Percentiles rank a stretch among this genome's conserved stretches.
phyloP scores from a whole-genome alignment of 2,888 invertebrate species.

The Caenorhabditis japonica region DNA sequence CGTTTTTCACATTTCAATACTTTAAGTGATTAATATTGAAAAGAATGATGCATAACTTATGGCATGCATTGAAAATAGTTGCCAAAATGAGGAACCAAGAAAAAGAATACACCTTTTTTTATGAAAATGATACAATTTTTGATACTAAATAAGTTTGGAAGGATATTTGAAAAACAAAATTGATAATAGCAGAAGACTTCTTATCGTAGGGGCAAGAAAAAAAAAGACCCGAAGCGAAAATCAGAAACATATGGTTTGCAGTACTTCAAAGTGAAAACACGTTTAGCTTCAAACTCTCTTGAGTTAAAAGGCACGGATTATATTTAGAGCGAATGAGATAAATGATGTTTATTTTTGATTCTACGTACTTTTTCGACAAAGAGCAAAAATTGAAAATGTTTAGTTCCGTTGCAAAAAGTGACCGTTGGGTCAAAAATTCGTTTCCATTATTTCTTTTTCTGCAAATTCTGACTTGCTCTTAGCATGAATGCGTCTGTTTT shows the following conservation, averaged over 20 bases:
- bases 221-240: conserved; percentile 12
- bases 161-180: too few relatives aligned
- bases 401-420: conserved; percentile 22
- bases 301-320: conserved; percentile 7
- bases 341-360: too few relatives aligned
- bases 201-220: too few relatives aligned
- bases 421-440: conserved; percentile 13
- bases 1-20: too few relatives aligned
- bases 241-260: conserved; percentile 38
- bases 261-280: conserved; percentile 43
- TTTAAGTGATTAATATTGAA: conserved; percentile 40
- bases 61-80: conserved; percentile 37
- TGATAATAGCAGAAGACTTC: too few relatives aligned
- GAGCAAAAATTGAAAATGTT: conserved; percentile 23
- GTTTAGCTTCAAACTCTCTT: conserved; percentile 29
- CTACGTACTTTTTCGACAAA: too few relatives aligned
- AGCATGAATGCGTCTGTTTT: conserved; percentile 34
- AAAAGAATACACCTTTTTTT: neutral
- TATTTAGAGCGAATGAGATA: too few relatives aligned
- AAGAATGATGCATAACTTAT: conserved; percentile 33
- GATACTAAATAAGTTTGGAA: too few relatives aligned
- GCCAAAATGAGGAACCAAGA: neutral
- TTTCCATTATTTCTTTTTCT: conserved; percentile 6
- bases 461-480: too few relatives aligned
- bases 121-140: too few relatives aligned